phyloP scores from a whole-genome alignment of 30 jellyfish, hydroid and myxozoan species.

The Mastigias papua region DNA sequence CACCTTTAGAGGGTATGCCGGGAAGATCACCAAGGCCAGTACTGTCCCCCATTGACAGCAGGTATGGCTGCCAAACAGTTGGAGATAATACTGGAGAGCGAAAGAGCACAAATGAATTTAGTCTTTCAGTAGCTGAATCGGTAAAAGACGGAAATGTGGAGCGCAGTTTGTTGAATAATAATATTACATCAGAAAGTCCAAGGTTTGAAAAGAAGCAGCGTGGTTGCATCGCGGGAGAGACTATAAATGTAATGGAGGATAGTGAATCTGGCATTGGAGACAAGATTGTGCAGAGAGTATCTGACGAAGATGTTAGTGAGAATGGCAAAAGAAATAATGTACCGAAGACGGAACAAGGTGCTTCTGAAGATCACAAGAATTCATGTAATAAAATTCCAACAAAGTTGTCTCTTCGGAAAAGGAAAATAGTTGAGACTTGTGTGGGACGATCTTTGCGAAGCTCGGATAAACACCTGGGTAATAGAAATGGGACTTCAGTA shows the following conservation, averaged over 20 bases:
- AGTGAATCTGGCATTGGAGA: no score
- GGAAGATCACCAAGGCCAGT: neutral
- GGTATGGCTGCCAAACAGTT: no score
- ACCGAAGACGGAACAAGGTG: neutral
- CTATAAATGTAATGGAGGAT: no score
- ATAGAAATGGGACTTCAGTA: neutral
- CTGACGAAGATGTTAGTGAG: neutral
- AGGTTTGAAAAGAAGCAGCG: no score
- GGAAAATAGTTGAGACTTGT: neutral
- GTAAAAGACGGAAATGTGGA: neutral
- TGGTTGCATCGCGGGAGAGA: no score
- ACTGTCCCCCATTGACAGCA: no score
- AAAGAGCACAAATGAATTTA: neutral
- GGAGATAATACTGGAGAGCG: neutral
- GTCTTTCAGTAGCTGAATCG: neutral
- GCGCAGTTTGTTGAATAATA: neutral
- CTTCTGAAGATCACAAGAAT: neutral
- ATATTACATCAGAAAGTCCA: no score
- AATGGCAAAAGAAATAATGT: neutral
- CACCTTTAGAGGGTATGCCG: neutral
- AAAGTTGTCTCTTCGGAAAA: neutral
- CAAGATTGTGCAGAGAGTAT: neutral
- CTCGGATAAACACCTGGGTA: neutral
- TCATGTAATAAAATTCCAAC: neutral
- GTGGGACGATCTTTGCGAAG: constrained; percentile 1